Conservation (phyloP, 2,888 invertebrate species). For the Epinotia demarniana region DNA sequence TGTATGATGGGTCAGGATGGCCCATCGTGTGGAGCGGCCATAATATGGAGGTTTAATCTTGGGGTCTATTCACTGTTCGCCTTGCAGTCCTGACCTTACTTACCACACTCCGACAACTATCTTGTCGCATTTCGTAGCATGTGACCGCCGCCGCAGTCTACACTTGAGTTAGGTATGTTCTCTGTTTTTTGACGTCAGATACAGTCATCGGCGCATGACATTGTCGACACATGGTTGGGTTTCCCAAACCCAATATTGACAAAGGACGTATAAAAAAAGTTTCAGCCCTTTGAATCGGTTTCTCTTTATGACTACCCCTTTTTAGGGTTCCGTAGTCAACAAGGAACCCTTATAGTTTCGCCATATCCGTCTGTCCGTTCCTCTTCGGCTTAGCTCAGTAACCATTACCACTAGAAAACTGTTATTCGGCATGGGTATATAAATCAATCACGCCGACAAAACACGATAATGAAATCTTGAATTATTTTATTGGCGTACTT, state of each 20-base stretch:
- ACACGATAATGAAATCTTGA: no score
- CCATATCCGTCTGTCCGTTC: no score
- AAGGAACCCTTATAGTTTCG: no score
- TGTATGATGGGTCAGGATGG: no score
- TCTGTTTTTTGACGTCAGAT: conserved; percentile 20
- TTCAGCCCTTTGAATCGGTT: not conserved
- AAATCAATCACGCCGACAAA: no score
- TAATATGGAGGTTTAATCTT: not conserved
- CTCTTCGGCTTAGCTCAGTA: no score
- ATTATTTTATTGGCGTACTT: no score
- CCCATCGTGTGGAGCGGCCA: no score
- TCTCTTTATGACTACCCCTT: not conserved
- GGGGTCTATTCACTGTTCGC: not conserved
- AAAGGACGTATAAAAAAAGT: not conserved
- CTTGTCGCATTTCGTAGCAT: conserved; percentile 9
- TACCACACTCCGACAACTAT: not conserved
- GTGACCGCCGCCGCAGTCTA: conserved; percentile 14
- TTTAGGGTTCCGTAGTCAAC: no score
- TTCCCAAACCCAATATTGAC: conserved; percentile 2
- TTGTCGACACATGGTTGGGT: conserved; percentile 14
- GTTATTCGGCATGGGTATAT: no score
- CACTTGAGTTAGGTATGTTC: conserved; percentile 15
- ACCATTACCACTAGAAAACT: no score
- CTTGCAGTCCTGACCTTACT: not conserved
- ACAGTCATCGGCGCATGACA: conserved; percentile 18